These are phyloP conservation scores for Enteromius mattozi DNA, from an alignment of 2,797 vertebrate genomes.

Conservation along the genomic window DNA sequence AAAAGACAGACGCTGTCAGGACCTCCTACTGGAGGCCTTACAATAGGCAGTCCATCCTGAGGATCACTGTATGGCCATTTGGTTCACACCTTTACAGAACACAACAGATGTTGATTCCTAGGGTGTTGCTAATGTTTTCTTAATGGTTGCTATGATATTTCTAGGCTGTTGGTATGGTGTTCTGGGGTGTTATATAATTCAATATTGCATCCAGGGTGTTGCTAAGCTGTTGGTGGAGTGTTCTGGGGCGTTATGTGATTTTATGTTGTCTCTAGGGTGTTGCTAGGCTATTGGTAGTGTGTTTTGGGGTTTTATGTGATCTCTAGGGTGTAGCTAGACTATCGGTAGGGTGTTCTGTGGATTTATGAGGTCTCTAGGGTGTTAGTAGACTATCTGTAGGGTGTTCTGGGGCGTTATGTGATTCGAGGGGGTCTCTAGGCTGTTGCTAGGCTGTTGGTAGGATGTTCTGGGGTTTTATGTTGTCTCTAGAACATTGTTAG, in stretches of 20 bases:
- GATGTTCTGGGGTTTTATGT: not conserved
- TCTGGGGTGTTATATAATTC: not conserved
- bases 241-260: not conserved
- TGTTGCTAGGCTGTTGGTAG: not conserved
- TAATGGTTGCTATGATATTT: not conserved
- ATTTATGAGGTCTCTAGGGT: not conserved
- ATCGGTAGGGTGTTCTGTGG: not conserved
- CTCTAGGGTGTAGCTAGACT: too few species aligned
- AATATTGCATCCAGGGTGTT: not conserved
- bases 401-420: not conserved
- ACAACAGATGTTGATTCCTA: not conserved
- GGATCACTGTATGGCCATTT: too few species aligned
- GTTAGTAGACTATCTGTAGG: not conserved
- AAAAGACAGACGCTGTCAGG: too few species aligned
- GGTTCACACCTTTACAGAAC: too few species aligned
- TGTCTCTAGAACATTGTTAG: not conserved
- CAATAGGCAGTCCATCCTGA: too few species aligned
- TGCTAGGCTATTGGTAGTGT: not conserved
- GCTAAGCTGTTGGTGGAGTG: not conserved
- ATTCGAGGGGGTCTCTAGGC: not conserved
- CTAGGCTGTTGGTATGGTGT: not conserved
- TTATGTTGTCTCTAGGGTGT: too few species aligned
- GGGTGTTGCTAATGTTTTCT: not conserved
- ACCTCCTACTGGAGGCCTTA: too few species aligned
- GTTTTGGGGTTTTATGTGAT: too few species aligned